Conservation (phyloP, 2,797 vertebrate genomes). For the Protonibea diacanthus region DNA sequence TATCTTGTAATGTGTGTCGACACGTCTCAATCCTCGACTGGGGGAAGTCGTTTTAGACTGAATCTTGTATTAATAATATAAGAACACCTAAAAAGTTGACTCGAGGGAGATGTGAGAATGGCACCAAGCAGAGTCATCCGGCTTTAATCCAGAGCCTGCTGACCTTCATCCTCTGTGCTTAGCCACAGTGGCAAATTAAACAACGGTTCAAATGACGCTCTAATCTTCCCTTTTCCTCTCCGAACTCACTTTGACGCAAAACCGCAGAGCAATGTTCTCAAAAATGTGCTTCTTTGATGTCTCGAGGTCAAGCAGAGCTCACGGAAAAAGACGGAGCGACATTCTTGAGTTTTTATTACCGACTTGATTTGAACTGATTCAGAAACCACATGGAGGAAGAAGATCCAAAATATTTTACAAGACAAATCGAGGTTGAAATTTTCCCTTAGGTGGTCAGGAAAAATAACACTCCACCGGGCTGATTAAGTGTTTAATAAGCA, state of each 20-base stretch:
- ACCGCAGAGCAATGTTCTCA: constrained; percentile 20
- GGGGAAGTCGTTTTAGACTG: background rate
- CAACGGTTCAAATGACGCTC: constrained; percentile 29
- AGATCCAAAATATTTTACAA: constrained; percentile 1
- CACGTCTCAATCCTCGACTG: background rate
- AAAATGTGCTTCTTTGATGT: constrained; percentile 20
- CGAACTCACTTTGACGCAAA: constrained; percentile 52
- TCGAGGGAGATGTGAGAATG: background rate
- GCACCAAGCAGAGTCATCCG: background rate
- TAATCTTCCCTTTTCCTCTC: constrained; percentile 46
- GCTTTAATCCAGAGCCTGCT: constrained; percentile 17
- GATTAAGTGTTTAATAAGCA: constrained; percentile 55
- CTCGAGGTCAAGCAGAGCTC: constrained; percentile 24
- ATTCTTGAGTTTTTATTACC: background rate
- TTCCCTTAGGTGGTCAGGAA: background rate
- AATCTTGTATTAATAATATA: background rate
- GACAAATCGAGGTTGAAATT: background rate
- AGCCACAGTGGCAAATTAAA: constrained; percentile 54
- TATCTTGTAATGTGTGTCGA: background rate
- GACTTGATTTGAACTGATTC: constrained; percentile 5
- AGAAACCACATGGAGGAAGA: constrained; percentile 18
- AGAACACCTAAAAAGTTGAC: background rate
- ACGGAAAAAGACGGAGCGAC: background rate
- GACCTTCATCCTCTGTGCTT: constrained; percentile 26
- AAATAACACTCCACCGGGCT: background rate